A percentile compares a stretch with the other conserved stretches of the same genome.
Conservation (phyloP, 2,797 vertebrate genomes). For the Poecilia wingei region DNA sequence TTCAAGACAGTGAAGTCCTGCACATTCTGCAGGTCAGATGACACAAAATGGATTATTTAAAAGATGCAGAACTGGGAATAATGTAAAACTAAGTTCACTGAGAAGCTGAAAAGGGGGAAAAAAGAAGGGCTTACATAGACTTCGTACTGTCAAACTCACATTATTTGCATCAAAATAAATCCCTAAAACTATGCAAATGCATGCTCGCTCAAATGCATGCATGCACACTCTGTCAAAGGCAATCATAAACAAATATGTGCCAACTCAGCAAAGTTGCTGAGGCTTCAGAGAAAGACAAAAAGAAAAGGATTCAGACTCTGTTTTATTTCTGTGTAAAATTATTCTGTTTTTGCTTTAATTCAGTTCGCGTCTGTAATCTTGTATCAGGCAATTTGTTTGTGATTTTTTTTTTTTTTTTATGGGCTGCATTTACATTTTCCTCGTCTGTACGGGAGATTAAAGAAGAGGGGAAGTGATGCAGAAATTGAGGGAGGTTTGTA, state of each 20-base stretch:
- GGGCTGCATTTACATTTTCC: constrained; percentile 42
- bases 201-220: constrained; percentile 24
- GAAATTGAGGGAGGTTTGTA: constrained; percentile 2
- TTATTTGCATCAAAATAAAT: constrained; percentile 54
- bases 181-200: constrained; percentile 54
- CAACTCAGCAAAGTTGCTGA: constrained; percentile 46
- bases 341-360: constrained; percentile 47
- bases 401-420: constrained; percentile 4
- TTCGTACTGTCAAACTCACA: constrained; percentile 22
- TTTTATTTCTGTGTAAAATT: constrained; percentile 48
- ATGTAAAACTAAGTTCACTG: constrained; percentile 39
- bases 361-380: constrained; percentile 21
- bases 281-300: constrained; percentile 18
- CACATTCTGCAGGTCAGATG: constrained; percentile 26
- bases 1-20: background rate
- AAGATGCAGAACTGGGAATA: constrained; percentile 50
- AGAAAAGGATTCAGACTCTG: constrained; percentile 8
- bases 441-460: constrained; percentile 26
- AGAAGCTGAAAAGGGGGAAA: constrained; percentile 11
- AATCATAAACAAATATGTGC: constrained; percentile 29
- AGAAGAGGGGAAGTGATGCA: constrained; percentile 13
- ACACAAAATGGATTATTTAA: constrained; percentile 45
- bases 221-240: constrained; percentile 27
- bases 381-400: constrained; percentile 33
- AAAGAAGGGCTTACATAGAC: background rate